Base-by-base conservation (phyloP, 1,140 invertebrate species). In the Lepidotrigona ventralis region DNA sequence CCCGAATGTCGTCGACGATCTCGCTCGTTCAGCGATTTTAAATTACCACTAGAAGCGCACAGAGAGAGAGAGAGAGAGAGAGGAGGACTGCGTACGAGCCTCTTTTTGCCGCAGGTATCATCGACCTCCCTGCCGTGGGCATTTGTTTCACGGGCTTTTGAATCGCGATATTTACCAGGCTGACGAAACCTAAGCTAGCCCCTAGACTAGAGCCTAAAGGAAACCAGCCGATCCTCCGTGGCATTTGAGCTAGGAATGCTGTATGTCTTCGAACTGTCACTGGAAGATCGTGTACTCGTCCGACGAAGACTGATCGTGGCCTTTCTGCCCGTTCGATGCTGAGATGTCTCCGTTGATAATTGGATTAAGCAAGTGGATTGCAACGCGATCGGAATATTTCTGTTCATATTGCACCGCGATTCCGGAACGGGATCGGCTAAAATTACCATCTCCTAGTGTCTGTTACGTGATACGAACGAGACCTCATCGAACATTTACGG, bases 21-120 rank as follows among this genome's bases (percentile, higher is more conserved):
- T 17, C 72, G 72, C 85, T 88, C 64, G 79, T 86, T 85, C 90
- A 91, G 87, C 86, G 89, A 88, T 90, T 90, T 91, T 91, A 86
- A 90, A 89, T 89, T 91, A 64, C 68, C 85, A 56, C 66, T 81
- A 81, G 64, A 33, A 39, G 39, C 39, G 56, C 26, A 46, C 19
- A 19, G 58, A 51, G 51, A 46, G 39, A 46, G 39, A 63, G 53
- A 3, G 33, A 33, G 29, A 2, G 2, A 2, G 2, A 33, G 29
- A 39, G 39, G 39, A 46, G 39, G 72, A 60, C 70, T 70, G 51
- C 60, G 63, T 46, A 46, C 5, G 75, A 85, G 63, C 60, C 53
- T 81, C 66, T 81, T 63, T n/a, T 88, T 53, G 29, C 77, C 64
- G 69, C 14, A 33, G 56, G 39, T 70, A 69, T 78, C 77, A 81